Evolutionary conservation across 2,113 vertebrate species (phyloP), one percentile per base, ranked within the genome.

Genomic region (Turnix velox): DNA sequence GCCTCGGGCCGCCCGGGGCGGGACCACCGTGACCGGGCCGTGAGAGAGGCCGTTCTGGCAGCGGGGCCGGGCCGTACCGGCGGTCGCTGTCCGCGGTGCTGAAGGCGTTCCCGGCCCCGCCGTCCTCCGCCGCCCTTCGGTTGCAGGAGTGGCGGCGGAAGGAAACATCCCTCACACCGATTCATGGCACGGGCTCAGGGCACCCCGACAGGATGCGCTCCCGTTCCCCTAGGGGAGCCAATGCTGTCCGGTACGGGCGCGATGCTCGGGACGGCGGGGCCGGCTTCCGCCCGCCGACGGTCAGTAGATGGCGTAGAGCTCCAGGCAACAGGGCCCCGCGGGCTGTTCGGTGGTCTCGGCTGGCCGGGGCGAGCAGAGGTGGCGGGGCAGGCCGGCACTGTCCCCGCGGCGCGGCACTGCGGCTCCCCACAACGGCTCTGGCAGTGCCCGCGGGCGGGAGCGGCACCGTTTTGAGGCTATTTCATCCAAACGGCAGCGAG

Each of bases 291-390:
- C 18, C 24, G 30, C 10, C 43, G 14, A 27, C 72, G 12, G 90
- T 74, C 95, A 83, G 92, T 65, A 95, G 94, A 72, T 92, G 94
- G 95, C 91, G 85, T 83, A 83, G 79, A 69, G 40, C 46, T 62
- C 84, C 54, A 57, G 88, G 68, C 42, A 85, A 90, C 68, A 12
- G 46, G 33, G 46, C 30, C 33, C 37, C 23, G 24, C 9, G 11
- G 24, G 23, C 7, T 8, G 52, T 7, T 6, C 31, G 10, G 37
- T 5, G 51, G 61, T 12, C 24, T 20, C 5, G 55, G 20, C 25
- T 27, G 19, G 25, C 23, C 9, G 49, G 67, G 10, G 18, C 2
- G 52, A 17, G 37, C 25, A 39, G 51, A 71, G 5, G 45, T 9
- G 7, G 33, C 12, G 23, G 22, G 9, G 11, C 79, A n/a, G 10